These are phyloP conservation scores for Mesaphorura yosii DNA, from an alignment of 1,140 invertebrate species.

Conservation along the genomic window DNA sequence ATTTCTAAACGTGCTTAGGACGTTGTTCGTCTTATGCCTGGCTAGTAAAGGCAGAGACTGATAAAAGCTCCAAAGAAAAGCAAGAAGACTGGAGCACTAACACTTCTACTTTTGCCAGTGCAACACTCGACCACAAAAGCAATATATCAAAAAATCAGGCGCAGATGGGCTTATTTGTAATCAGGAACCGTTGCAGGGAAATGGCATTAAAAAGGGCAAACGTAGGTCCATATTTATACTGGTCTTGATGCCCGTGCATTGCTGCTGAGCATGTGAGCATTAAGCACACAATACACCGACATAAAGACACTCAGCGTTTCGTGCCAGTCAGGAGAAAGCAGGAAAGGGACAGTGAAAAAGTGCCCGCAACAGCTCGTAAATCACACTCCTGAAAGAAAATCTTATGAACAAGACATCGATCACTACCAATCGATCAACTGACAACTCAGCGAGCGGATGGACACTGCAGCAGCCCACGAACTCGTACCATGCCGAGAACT, in stretches of 20 bases:
- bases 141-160: slow-evolving; percentile 33
- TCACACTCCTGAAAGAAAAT: slow-evolving; percentile 31
- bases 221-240: slow-evolving; percentile 22
- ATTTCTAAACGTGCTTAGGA: too few relatives aligned
- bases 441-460: slow-evolving; percentile 5
- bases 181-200: slow-evolving; percentile 30
- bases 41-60: too few relatives aligned
- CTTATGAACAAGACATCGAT: slow-evolving; percentile 33
- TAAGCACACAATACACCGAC: too few relatives aligned
- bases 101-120: not conserved
- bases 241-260: too few relatives aligned
- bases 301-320: slow-evolving; percentile 14
- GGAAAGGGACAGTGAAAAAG: slow-evolving; percentile 30
- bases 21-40: too few relatives aligned
- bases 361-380: slow-evolving; percentile 32
- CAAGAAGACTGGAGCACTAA: not conserved
- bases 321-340: slow-evolving; percentile 4
- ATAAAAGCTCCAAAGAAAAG: slow-evolving; percentile 10
- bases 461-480: not conserved
- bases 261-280: too few relatives aligned
- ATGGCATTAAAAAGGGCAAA: slow-evolving; percentile 30
- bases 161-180: slow-evolving; percentile 33
- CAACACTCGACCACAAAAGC: slow-evolving; percentile 14
- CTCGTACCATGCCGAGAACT: not conserved
- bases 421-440: slow-evolving; percentile 32